Percentiles rank a stretch among this genome's conserved stretches.
phyloP scores from a whole-genome alignment of 2,888 invertebrate species.

The Campoplex capitator region DNA sequence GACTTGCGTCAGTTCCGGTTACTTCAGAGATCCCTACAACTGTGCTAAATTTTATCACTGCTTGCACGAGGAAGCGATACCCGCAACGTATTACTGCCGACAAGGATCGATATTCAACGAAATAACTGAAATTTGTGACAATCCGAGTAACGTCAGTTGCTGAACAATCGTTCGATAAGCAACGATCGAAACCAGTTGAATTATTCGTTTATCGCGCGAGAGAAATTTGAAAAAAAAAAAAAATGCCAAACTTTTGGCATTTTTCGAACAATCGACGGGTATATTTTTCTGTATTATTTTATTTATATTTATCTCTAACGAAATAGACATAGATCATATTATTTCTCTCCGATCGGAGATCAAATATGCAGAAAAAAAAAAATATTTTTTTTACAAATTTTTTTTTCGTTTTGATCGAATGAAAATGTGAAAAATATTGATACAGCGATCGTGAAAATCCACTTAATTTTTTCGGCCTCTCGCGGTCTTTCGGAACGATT shows the following conservation, averaged over 20 bases:
- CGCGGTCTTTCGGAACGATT: too few relatives aligned
- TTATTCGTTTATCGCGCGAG: too few relatives aligned
- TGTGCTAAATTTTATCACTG: slow-evolving; percentile 76
- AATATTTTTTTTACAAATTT: background rate
- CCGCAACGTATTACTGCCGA: slow-evolving; percentile 72
- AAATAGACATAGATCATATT: too few relatives aligned
- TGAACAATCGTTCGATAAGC: too few relatives aligned
- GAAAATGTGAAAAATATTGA: background rate
- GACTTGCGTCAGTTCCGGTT: slow-evolving; percentile 58
- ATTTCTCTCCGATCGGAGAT: background rate
- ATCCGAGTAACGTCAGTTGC: slow-evolving; percentile 48
- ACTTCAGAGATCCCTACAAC: slow-evolving; percentile 75
- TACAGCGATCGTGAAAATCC: background rate
- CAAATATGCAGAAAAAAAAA: background rate
- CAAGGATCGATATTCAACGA: slow-evolving; percentile 70
- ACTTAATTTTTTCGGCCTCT: too few relatives aligned
- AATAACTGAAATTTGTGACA: slow-evolving; percentile 67
- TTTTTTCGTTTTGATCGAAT: background rate
- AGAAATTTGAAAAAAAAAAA: too few relatives aligned
- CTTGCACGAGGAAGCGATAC: slow-evolving; percentile 40
- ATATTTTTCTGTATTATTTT: slow-evolving; percentile 8
- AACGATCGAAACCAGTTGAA: too few relatives aligned
- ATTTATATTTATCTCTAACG: background rate
- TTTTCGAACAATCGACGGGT: background rate
- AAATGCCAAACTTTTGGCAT: background rate